Percentiles rank a stretch among this genome's conserved stretches.
Conservation (phyloP, 53 echinoderm and acorn worm species). For the Crossaster papposus region DNA sequence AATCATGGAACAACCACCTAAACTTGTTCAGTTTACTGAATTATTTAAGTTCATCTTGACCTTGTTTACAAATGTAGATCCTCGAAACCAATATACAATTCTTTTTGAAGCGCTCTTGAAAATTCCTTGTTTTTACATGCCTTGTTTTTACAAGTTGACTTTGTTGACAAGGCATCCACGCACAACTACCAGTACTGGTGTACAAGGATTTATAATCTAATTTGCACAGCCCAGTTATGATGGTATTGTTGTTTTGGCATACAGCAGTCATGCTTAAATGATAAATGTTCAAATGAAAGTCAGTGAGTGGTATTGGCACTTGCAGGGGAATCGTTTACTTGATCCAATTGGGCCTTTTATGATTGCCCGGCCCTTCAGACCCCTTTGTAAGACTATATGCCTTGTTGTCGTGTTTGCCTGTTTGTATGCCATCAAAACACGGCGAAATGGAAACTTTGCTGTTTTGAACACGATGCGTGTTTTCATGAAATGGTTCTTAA, state of each 20-base stretch:
- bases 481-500: conserved; percentile 9
- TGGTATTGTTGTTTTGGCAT: conserved; percentile 24
- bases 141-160: background rate
- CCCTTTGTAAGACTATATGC: background rate
- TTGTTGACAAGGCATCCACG: background rate
- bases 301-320: background rate
- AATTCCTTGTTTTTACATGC: background rate
- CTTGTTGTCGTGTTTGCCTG: conserved; percentile 6
- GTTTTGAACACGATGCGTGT: background rate
- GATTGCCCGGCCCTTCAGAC: background rate
- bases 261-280: conserved; percentile 27
- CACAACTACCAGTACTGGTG: background rate
- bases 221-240: conserved; percentile 50
- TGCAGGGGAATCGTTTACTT: conserved; percentile 5
- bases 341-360: conserved; percentile 14
- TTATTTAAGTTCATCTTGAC: conserved; percentile 14
- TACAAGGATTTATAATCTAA: conserved; percentile 7
- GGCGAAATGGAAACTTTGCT: conserved; percentile 37
- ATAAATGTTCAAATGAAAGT: conserved; percentile 21
- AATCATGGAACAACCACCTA: background rate
- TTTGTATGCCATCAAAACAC: conserved; percentile 24
- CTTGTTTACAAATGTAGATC: conserved; percentile 14
- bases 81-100: conserved; percentile 31
- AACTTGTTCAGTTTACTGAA: background rate
- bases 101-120: too few species aligned